A percentile compares a stretch with the other conserved stretches of the same genome.
These are phyloP conservation scores for Butorides virescens DNA, from an alignment of 2,113 vertebrate genomes.

Conservation along the genomic window DNA sequence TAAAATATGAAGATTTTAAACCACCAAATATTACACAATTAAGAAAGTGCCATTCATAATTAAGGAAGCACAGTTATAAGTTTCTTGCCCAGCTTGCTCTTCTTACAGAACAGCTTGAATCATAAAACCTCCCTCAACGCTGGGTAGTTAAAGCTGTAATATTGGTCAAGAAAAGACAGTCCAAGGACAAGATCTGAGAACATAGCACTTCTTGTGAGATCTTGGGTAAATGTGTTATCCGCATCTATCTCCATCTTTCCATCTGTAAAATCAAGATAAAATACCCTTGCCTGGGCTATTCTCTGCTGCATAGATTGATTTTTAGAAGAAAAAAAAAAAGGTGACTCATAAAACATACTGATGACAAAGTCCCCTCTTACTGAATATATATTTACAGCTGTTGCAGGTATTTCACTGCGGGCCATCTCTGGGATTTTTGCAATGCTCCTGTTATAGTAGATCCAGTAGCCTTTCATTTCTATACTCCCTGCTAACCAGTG, in stretches of 20 bases:
- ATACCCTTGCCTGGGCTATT: neutral
- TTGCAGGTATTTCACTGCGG: neutral
- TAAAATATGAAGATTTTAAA: neutral
- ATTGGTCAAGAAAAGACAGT: neutral
- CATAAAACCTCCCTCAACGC: neutral
- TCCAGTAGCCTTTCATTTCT: neutral
- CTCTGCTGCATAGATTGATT: neutral
- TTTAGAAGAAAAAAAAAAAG: neutral
- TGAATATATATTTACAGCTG: neutral
- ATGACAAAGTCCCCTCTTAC: neutral
- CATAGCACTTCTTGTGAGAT: neutral
- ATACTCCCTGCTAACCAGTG: neutral
- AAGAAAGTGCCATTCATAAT: neutral
- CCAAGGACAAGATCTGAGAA: neutral
- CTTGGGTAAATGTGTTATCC: neutral
- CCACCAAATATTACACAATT: neutral
- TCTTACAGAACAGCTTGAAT: neutral
- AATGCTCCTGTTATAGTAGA: fast-evolving
- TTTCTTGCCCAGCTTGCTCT: neutral
- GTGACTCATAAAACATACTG: neutral
- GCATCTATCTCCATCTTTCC: neutral
- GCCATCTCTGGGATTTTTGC: neutral
- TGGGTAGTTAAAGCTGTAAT: neutral
- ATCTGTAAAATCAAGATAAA: neutral
- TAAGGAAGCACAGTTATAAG: neutral